These are phyloP conservation scores for Anthopleura xanthogrammica DNA, from an alignment of 92 coral and sea anemone genomes.

Conservation along the genomic window DNA sequence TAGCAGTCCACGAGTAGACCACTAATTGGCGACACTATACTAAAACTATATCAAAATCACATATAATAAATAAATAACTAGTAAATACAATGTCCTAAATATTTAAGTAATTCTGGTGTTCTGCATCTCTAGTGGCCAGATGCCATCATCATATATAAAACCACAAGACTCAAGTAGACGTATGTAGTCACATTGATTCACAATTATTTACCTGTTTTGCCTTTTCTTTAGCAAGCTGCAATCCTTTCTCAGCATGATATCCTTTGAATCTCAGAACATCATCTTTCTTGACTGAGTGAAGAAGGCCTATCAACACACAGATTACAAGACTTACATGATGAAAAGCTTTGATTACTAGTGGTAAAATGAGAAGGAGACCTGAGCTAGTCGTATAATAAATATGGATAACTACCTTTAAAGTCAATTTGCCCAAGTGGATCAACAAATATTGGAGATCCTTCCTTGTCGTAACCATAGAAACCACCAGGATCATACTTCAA, in stretches of 20 bases:
- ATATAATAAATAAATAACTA: too few species aligned
- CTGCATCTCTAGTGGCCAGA: too few species aligned
- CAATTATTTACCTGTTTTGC: constrained; percentile 37
- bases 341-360: neutral
- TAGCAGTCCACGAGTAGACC: too few species aligned
- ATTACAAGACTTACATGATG: too few species aligned
- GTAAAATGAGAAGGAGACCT: neutral
- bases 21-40: too few species aligned
- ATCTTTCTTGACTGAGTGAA: constrained; percentile 54
- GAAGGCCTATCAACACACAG: constrained; percentile 32
- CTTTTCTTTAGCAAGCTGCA: constrained; percentile 48
- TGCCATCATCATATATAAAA: too few species aligned
- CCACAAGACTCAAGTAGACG: too few species aligned
- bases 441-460: constrained; percentile 70
- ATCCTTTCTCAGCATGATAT: constrained; percentile 43
- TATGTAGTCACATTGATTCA: neutral
- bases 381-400: too few species aligned
- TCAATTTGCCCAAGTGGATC: constrained; percentile 86
- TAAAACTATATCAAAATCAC: too few species aligned
- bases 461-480: constrained; percentile 71
- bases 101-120: too few species aligned
- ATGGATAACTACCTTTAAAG: constrained; percentile 78
- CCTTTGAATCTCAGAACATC: constrained; percentile 54
- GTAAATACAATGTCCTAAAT: too few species aligned
- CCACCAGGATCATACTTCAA: constrained; percentile 78